Evolutionary conservation across 2,113 vertebrate genomes (phyloP).

Genomic region (Chelonoidis abingdonii): DNA sequence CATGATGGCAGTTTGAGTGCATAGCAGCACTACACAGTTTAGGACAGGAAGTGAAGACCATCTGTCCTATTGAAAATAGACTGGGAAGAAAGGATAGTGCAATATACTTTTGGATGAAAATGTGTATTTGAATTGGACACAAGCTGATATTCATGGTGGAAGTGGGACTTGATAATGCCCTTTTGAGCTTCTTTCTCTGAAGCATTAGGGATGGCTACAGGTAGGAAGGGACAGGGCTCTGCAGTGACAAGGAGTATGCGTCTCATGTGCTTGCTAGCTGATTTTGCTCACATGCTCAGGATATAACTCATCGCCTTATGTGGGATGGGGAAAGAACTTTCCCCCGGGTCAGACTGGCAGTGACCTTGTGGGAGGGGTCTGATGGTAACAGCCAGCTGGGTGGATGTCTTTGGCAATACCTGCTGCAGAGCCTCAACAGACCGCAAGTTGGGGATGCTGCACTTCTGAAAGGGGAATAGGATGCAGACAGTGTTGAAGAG

Average conservation of each 20-base stretch:
- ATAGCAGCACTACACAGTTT: fast-evolving
- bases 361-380: too few relatives aligned
- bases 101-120: fast-evolving
- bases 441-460: fast-evolving
- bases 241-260: too few relatives aligned
- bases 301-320: too few relatives aligned
- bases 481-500: background rate
- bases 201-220: too few relatives aligned
- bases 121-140: background rate
- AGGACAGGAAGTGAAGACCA: background rate
- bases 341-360: too few relatives aligned
- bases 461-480: background rate
- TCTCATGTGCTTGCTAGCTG: too few relatives aligned
- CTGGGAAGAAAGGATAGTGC: background rate
- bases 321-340: too few relatives aligned
- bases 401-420: background rate
- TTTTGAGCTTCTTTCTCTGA: background rate
- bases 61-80: background rate
- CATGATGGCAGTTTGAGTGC: background rate
- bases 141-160: background rate
- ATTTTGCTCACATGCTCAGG: too few relatives aligned
- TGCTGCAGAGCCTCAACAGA: background rate
- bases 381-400: background rate
- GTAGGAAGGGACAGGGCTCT: too few relatives aligned
- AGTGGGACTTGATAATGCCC: background rate